Base-by-base conservation (phyloP, 2,113 vertebrate genomes). In the Columbina picui region DNA sequence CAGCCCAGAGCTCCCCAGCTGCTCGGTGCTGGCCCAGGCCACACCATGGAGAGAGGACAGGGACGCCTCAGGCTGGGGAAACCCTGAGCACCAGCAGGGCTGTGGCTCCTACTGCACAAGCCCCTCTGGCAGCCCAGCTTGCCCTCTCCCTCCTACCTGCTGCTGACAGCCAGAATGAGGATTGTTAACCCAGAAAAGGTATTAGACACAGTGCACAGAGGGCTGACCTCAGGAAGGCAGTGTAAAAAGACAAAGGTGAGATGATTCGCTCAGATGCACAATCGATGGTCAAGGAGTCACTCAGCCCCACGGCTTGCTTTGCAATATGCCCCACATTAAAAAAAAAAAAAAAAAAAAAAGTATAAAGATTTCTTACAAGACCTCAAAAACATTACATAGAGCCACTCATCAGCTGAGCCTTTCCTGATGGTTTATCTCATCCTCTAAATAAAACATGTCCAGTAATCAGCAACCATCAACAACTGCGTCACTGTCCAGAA, bases 361-460 rank as follows among this genome's bases (percentile, higher is more conserved):
- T 45, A 45, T 45, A 45, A 49, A 29, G 4, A 47, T 38, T 84
- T 78, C 71, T 89, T 74, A 59, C 25, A 61, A 81, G 64, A 49
- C 12, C 56, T 84, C 56, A 89, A 52, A 92, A 81, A 32, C 14
- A 47, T 26, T 29, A 55, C 39, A 21, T 3, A 41, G 34, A 45
- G 52, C 47, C 52, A 74, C 41, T 75, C 52, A 71, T 41, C 43
- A 63, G 39, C 32, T 27, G 41, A 90, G 50, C 18, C 21, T 85
- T 93, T 79, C 50, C 43, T 41, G 55, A 67, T 32, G 14, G 55
- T 47, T 92, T 83, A 86, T 69, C 80, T 90, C 41, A 93, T 34
- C 63, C 68, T 84, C 63, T 89, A 96, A 92, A 91, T 67, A 88
- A 91, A 94, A 79, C 70, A 69, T 29, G 25, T 47, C 36, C 52